Evolutionary conservation across 2,113 vertebrate species (phyloP), one percentile per base, ranked within the genome.

Genomic region (Emberiza fucata): DNA sequence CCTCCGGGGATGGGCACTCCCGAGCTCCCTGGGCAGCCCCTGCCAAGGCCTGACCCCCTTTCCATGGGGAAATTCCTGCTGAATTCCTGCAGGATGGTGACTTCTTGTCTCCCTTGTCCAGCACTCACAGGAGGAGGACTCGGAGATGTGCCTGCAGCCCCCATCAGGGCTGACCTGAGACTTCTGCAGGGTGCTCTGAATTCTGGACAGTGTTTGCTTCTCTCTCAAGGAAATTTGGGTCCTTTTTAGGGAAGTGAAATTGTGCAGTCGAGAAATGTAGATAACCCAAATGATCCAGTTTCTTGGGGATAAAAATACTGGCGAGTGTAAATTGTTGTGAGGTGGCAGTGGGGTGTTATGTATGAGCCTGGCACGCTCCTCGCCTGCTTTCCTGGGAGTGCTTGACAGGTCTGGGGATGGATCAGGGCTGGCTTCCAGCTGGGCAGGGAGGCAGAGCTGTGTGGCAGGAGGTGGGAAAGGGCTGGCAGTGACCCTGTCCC

Each of bases 161-260:
- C 28, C 0, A 0, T 6, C 18, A 13, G 8, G 18, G 48, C 7
- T 50, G 69, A 9, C 42, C 65, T 4, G 11, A 37, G 72, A 18
- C 37, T 2, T 29, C 11, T 2, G 3, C 2, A 35, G 77, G 2
- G 6, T 14, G 33, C 64, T 83, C 66, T 39, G 81, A 18, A 3
- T 50, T 87, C 75, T 73, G 81, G 15, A 42, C 6, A 1, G 5
- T 4, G 31, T 66, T 54, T 40, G 7, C 25, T 51, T 21, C 39
- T 39, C 40, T 76, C 39, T 40, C 44, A 9, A 15, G 45, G 64
- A 40, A 44, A n/a, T 17, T 11, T 37, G 45, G n/a, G 22, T 42
- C 20, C 35, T 71, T 83, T 63, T 51, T 28, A 25, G 60, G 78
- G 35, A 20, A 21, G 40, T 47, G 11, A 33, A 57, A 24, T 47